Percentiles rank a stretch among this genome's conserved stretches.
These are phyloP conservation scores for Anastrepha obliqua DNA, from an alignment of 1,140 invertebrate genomes.

Conservation along the genomic window DNA sequence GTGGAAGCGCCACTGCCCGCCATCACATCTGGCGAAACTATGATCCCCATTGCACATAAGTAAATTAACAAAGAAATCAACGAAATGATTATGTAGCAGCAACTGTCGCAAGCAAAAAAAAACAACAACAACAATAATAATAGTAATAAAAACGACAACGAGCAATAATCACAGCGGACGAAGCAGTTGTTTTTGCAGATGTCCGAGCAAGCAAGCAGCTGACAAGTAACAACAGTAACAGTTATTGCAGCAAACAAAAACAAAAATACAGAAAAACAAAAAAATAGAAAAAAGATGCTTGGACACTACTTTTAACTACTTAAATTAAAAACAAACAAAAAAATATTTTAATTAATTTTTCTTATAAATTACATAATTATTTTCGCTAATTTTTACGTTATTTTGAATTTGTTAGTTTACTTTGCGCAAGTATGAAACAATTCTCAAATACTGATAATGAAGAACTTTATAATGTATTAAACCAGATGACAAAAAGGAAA, in stretches of 20 bases:
- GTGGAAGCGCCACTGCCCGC: conserved; percentile 94
- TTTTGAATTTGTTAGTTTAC: conserved; percentile 14
- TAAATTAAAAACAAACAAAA: background rate
- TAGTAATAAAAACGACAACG: conserved; percentile 9
- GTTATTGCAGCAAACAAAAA: background rate
- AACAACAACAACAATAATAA: background rate
- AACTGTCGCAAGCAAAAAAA: conserved; percentile 20
- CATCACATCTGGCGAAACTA: conserved; percentile 82
- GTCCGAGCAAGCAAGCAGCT: background rate
- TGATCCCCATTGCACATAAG: conserved; percentile 87
- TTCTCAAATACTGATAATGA: conserved; percentile 22
- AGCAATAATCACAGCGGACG: background rate
- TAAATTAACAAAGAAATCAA: conserved; percentile 70
- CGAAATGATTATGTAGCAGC: conserved; percentile 31
- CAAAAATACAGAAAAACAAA: too few species aligned
- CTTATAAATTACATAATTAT: conserved; percentile 22
- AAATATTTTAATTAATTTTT: conserved; percentile 9
- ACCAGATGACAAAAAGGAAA: background rate
- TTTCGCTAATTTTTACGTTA: conserved; percentile 44
- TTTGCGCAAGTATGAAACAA: background rate
- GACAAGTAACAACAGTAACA: background rate
- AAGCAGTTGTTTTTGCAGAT: conserved; percentile 10
- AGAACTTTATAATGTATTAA: conserved; percentile 24
- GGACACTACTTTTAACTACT: conserved; percentile 31
- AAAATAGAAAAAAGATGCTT: too few species aligned